A percentile compares a stretch with the other conserved stretches of the same genome.
These are phyloP conservation scores for Oophaga sylvatica DNA, from an alignment of 2,797 vertebrate species.

Conservation along the genomic window DNA sequence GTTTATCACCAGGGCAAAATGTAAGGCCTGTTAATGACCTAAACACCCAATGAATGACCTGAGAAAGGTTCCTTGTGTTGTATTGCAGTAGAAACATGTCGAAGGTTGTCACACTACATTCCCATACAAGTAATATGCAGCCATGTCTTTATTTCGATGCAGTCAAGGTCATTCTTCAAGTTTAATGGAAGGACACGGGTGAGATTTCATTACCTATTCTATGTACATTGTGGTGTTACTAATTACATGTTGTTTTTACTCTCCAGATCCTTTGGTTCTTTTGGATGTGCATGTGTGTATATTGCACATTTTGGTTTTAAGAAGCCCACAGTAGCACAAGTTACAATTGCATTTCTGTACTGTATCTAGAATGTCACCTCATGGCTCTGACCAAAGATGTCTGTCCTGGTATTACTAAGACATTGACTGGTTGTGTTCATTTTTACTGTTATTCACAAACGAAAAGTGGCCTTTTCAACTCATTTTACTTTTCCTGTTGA, in stretches of 20 bases:
- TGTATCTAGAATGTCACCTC: constrained; percentile 67
- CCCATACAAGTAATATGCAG: not conserved
- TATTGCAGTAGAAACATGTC: not conserved
- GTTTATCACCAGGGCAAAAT: not conserved
- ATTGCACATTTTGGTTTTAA: constrained; percentile 19
- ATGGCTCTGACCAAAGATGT: constrained; percentile 76
- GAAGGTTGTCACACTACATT: not conserved
- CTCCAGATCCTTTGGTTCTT: constrained; percentile 49
- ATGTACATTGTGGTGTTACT: not conserved
- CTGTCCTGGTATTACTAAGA: constrained; percentile 66
- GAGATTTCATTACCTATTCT: not conserved
- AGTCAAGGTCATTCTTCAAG: not conserved
- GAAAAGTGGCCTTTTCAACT: constrained; percentile 67
- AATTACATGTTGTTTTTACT: constrained; percentile 43
- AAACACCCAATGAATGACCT: not conserved
- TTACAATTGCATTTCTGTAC: constrained; percentile 63
- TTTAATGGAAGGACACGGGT: not conserved
- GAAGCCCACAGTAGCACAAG: constrained; percentile 63
- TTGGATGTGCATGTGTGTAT: not conserved
- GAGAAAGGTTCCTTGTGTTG: not conserved
- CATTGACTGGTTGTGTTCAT: constrained; percentile 61
- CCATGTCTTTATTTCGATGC: not conserved
- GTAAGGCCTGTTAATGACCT: not conserved
- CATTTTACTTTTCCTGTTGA: constrained; percentile 64
- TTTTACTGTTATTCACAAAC: constrained; percentile 63